phyloP scores from a whole-genome alignment of 2,113 vertebrate genomes.

The Pantherophis guttatus region DNA sequence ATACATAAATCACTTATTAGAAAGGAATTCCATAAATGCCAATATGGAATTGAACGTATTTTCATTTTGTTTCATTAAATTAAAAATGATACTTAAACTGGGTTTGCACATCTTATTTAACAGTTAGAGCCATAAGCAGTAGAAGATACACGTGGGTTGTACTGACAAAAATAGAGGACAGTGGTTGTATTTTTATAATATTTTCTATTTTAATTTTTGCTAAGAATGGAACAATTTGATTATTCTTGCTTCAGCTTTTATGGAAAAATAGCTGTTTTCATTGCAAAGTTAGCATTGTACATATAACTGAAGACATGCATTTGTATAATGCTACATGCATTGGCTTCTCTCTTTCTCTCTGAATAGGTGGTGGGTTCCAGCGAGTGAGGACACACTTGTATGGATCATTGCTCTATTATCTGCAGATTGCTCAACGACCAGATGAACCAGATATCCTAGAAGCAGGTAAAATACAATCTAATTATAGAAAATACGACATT shows the following conservation, averaged over 20 bases:
- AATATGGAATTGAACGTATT: background rate
- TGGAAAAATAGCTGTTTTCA: constrained; percentile 1
- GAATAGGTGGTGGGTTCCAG: constrained; percentile 91
- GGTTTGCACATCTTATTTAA: accelerated
- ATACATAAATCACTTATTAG: background rate
- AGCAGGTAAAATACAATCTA: constrained; percentile 73
- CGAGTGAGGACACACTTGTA: constrained; percentile 92
- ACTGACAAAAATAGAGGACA: background rate
- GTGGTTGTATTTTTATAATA: background rate
- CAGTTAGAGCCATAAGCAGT: background rate
- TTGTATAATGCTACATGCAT: accelerated
- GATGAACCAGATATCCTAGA: constrained; percentile 95
- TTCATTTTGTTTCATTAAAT: constrained; percentile 7
- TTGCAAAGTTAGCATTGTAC: background rate
- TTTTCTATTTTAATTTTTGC: background rate
- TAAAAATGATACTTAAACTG: background rate
- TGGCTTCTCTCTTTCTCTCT: background rate
- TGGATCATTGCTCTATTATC: constrained; percentile 91
- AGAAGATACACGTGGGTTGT: background rate
- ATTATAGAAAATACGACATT: background rate
- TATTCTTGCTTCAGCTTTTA: background rate
- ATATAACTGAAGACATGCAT: background rate
- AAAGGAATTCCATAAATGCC: background rate
- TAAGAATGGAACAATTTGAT: background rate
- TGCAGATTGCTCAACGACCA: constrained; percentile 96